Conservation (phyloP, 2,797 vertebrate genomes). For the Lithobates sylvaticus region DNA sequence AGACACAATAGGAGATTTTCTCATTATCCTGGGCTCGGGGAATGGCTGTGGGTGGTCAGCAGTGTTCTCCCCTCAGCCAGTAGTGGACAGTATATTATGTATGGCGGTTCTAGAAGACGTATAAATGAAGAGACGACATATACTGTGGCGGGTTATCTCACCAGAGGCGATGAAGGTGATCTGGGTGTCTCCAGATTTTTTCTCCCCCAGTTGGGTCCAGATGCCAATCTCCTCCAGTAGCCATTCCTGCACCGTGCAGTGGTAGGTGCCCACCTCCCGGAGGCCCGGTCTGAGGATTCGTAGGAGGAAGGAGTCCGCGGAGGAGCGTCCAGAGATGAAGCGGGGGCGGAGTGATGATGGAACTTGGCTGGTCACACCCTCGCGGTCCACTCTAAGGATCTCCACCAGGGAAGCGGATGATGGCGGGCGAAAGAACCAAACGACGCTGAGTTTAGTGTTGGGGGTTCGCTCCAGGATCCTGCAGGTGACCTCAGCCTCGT, state of each 20-base stretch:
- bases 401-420: conserved; percentile 31
- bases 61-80: too few relatives aligned
- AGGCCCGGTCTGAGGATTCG: conserved; percentile 70
- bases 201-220: conserved; percentile 76
- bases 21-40: too few relatives aligned
- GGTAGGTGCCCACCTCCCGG: conserved; percentile 77
- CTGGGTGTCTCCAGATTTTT: conserved; percentile 73
- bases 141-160: conserved; percentile 64
- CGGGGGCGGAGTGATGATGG: conserved; percentile 64
- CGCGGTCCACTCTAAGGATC: conserved; percentile 69
- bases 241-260: conserved; percentile 84
- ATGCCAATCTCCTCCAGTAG: conserved; percentile 65
- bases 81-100: too few relatives aligned
- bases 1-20: too few relatives aligned
- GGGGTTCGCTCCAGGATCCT: neutral
- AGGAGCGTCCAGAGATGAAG: conserved; percentile 69
- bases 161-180: conserved; percentile 74
- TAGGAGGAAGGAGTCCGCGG: conserved; percentile 74
- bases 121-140: neutral
- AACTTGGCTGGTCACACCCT: conserved; percentile 67
- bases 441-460: neutral
- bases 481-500: conserved; percentile 14
- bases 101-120: too few relatives aligned
- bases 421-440: conserved; percentile 40
- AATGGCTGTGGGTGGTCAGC: too few relatives aligned